These are phyloP conservation scores for Beris morrisii DNA, from an alignment of 2,888 invertebrate genomes.

Conservation along the genomic window DNA sequence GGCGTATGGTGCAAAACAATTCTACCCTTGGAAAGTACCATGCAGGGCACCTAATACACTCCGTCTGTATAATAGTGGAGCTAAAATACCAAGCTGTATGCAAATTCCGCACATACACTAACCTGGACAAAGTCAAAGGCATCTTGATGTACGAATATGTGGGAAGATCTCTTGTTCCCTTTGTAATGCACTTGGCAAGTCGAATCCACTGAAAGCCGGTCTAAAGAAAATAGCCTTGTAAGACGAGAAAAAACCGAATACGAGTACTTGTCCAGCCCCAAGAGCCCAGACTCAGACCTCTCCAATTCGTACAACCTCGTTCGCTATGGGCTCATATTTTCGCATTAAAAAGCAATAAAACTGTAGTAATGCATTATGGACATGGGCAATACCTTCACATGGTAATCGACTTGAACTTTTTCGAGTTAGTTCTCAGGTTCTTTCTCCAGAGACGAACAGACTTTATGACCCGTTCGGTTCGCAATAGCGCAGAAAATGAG, in stretches of 20 bases:
- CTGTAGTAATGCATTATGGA: constrained; percentile 1
- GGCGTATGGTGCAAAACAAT: no score
- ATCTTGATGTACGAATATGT: constrained; percentile 24
- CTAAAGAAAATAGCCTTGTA: not conserved
- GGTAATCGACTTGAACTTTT: constrained; percentile 26
- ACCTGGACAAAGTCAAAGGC: constrained; percentile 15
- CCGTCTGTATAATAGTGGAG: no score
- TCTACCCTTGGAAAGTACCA: no score
- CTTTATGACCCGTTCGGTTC: no score
- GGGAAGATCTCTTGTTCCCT: constrained; percentile 17
- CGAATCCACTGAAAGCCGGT: not conserved
- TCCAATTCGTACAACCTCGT: not conserved
- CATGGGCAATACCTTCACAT: constrained; percentile 10
- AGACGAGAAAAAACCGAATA: no score
- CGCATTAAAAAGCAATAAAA: constrained; percentile 29
- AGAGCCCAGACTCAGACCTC: not conserved
- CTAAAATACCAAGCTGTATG: no score
- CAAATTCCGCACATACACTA: no score
- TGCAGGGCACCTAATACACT: no score
- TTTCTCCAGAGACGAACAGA: no score
- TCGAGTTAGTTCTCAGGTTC: constrained; percentile 1
- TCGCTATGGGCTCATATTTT: constrained; percentile 12
- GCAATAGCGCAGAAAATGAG: no score
- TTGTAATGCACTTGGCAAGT: constrained; percentile 20
- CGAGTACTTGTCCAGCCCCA: not conserved